Evolutionary conservation across 2,797 vertebrate genomes (phyloP).

Genomic region (Varecia variegata): DNA sequence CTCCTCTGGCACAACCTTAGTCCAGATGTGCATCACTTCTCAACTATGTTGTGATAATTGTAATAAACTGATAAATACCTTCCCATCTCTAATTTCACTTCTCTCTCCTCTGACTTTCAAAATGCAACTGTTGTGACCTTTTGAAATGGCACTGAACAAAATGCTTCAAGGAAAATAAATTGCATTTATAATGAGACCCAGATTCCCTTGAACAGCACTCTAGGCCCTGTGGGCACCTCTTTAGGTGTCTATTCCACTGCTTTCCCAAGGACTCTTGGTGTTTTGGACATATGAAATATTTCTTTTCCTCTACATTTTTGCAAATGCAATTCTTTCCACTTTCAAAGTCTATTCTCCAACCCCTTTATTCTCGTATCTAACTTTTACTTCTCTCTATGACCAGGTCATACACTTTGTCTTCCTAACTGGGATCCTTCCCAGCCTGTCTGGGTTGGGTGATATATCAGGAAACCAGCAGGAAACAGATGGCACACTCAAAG

Average conservation of each 20-base stretch:
- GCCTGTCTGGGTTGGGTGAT: background rate
- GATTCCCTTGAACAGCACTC: background rate
- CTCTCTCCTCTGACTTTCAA: slow-evolving; percentile 29
- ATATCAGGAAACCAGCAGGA: background rate
- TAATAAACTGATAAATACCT: background rate
- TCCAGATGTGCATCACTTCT: background rate
- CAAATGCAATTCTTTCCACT: background rate
- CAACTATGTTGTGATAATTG: background rate
- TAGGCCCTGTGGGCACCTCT: background rate
- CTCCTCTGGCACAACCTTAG: background rate
- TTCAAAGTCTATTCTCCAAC: background rate
- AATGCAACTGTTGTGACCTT: slow-evolving; percentile 18
- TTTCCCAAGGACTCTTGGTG: background rate
- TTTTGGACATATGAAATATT: background rate
- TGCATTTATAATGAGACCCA: background rate
- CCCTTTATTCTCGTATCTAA: background rate
- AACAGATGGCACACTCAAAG: background rate
- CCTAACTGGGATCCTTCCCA: background rate
- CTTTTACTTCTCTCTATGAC: background rate
- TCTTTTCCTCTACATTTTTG: background rate
- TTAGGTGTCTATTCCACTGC: background rate
- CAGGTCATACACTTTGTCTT: background rate
- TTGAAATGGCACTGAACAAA: background rate
- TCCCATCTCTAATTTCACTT: background rate
- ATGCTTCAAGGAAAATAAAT: background rate